Evolutionary conservation across 2,113 vertebrate species (phyloP), one percentile per base, ranked within the genome.

Genomic region (Strix aluco): DNA sequence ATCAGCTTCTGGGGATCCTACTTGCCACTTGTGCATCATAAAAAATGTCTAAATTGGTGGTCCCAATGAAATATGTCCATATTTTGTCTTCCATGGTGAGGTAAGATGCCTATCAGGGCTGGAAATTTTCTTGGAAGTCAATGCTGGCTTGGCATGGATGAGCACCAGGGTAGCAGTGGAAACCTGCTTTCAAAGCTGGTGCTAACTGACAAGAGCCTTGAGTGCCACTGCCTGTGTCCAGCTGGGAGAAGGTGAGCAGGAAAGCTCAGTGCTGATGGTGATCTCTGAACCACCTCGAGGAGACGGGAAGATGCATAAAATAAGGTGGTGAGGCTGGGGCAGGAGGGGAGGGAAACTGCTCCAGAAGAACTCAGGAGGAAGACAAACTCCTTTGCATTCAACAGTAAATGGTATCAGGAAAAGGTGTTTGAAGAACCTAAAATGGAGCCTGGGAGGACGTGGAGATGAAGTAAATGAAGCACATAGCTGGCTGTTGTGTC

Each of bases 41-140:
- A 59, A 62, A 46, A 26, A 19, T 19, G 7, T 66, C 19, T 57
- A 1, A 32, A 86, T 77, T 66, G 22, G 16, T 65, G 49, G 27
- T 85, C 34, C 12, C 7, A 8, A 5, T 58, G 46, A 57, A 54
- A 62, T 8, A 8, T 26, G 29, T 66, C 57, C 15, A 8, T 54
- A 12, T 52, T 79, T 42, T 2, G 0, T 62, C 22, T 44, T 85
- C 55, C 2, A 1, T 49, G 47, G 36, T 0, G 5, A 71, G 44
- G 47, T 72, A 52, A 63, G 36, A 46, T 3, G 10, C 20, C 57
- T 73, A 3, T 23, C 3, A 6, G 62, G 46, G 42, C 46, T 74
- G 61, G 49, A 88, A 57, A 17, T 29, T 47, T 80, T 59, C 49
- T 40, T 77, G 69, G 67, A 75, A 67, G 46, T 52, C 77, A 54